Conservation (phyloP, 2,888 invertebrate species). For the Gastracanthus pulcherrimus region DNA sequence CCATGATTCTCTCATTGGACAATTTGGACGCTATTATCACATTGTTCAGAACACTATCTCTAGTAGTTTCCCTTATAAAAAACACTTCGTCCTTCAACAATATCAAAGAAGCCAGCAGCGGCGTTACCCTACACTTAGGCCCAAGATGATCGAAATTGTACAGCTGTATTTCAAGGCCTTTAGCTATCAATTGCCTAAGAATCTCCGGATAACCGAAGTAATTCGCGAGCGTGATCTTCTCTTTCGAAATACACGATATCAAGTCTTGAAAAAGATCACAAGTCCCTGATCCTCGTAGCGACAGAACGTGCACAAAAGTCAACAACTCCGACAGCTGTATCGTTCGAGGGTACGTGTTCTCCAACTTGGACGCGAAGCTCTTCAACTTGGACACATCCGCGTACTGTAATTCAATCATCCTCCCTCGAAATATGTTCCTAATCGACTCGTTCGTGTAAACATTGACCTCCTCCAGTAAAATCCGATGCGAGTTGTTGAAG, state of each 20-base stretch:
- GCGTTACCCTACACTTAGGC: constrained; percentile 71
- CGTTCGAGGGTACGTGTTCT: neutral
- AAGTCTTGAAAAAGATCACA: constrained; percentile 42
- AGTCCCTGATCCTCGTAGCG: constrained; percentile 22
- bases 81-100: constrained; percentile 81
- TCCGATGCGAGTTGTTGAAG: constrained; percentile 6
- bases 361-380: constrained; percentile 30
- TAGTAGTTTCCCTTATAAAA: constrained; percentile 77
- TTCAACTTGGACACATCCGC: constrained; percentile 40
- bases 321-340: constrained; percentile 40
- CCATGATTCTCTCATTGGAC: constrained; percentile 2
- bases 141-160: constrained; percentile 54
- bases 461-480: constrained; percentile 40
- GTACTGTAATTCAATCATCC: constrained; percentile 21
- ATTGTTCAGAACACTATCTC: constrained; percentile 60
- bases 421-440: constrained; percentile 17
- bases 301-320: constrained; percentile 20
- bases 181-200: constrained; percentile 61
- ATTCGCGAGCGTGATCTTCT: constrained; percentile 35
- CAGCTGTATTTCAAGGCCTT: constrained; percentile 61
- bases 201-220: constrained; percentile 62
- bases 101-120: constrained; percentile 76
- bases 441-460: constrained; percentile 39
- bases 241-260: constrained; percentile 12
- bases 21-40: constrained; percentile 26